Percentiles rank a stretch among this genome's conserved stretches.
phyloP scores from a whole-genome alignment of 1,140 invertebrate genomes.

The Drosophila truncata region DNA sequence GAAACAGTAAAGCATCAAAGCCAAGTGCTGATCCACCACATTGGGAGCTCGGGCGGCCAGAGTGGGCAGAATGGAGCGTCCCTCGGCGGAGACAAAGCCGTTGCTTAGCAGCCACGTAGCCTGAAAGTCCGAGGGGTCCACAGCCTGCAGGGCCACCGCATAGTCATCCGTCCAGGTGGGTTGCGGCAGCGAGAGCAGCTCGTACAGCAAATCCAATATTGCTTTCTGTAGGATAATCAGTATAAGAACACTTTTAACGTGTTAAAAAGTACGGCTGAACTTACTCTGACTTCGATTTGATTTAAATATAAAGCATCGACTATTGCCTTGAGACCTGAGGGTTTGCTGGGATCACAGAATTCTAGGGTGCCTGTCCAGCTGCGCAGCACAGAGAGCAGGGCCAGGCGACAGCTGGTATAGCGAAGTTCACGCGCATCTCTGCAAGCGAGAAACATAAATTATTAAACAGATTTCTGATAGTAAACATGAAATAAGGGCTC shows the following conservation, averaged over 20 bases:
- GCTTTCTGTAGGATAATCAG: slow-evolving; percentile 88
- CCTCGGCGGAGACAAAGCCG: slow-evolving; percentile 97
- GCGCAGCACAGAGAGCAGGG: slow-evolving; percentile 93
- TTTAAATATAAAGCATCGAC: slow-evolving; percentile 95
- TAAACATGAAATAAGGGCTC: not conserved
- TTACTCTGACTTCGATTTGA: slow-evolving; percentile 94
- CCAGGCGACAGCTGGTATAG: slow-evolving; percentile 93
- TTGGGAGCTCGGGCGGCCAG: slow-evolving; percentile 93
- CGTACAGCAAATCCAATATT: slow-evolving; percentile 95
- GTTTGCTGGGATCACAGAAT: slow-evolving; percentile 92
- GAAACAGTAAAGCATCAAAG: slow-evolving; percentile 95
- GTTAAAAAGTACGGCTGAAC: slow-evolving; percentile 36
- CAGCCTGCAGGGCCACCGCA: slow-evolving; percentile 92
- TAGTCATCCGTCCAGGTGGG: slow-evolving; percentile 97
- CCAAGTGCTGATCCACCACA: slow-evolving; percentile 95
- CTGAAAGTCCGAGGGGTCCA: slow-evolving; percentile 92
- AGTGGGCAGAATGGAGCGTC: slow-evolving; percentile 92
- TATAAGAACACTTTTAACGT: not conserved
- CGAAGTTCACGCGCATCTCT: slow-evolving; percentile 93
- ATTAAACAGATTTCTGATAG: too few species aligned
- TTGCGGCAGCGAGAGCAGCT: slow-evolving; percentile 93
- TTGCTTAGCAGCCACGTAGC: slow-evolving; percentile 95
- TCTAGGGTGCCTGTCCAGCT: slow-evolving; percentile 96
- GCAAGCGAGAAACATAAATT: slow-evolving; percentile 4
- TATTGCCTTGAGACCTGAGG: slow-evolving; percentile 92